Evolutionary conservation across 2,113 vertebrate genomes (phyloP).

Genomic region (Glareola pratincola): DNA sequence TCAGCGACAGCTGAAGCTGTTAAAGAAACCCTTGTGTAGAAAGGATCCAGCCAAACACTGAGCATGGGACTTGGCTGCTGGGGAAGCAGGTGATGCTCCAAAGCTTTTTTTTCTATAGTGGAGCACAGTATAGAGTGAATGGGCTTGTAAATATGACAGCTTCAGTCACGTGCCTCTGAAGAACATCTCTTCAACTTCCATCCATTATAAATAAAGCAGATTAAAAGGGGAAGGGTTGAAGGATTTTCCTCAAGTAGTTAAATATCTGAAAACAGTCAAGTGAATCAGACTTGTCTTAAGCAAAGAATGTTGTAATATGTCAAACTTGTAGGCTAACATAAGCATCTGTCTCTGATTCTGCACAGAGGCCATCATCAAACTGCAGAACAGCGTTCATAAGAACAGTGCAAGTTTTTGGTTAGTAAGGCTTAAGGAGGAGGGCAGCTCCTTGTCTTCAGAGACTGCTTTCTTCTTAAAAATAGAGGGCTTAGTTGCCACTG

Average conservation of each 20-base stretch:
- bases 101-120: not conserved
- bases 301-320: not conserved
- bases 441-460: not conserved
- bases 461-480: conserved; percentile 38
- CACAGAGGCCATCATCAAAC: not conserved
- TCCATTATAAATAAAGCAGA: not conserved
- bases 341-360: not conserved
- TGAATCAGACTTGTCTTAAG: not conserved
- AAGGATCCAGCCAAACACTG: not conserved
- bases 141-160: not conserved
- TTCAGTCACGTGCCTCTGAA: not conserved
- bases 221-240: not conserved
- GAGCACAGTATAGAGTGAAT: not conserved
- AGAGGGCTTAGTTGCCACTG: conserved; percentile 41
- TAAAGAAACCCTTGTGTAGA: not conserved
- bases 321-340: not conserved
- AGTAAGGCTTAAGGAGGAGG: not conserved
- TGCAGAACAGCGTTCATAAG: not conserved
- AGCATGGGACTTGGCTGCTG: not conserved
- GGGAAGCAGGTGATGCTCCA: not conserved
- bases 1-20: not conserved
- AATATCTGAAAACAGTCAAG: not conserved
- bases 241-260: not conserved
- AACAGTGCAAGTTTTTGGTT: not conserved
- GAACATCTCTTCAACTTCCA: not conserved